Percentiles rank a stretch among this genome's conserved stretches.
Evolutionary conservation across 2,113 vertebrate species (phyloP).

Genomic region (Puma concolor): DNA sequence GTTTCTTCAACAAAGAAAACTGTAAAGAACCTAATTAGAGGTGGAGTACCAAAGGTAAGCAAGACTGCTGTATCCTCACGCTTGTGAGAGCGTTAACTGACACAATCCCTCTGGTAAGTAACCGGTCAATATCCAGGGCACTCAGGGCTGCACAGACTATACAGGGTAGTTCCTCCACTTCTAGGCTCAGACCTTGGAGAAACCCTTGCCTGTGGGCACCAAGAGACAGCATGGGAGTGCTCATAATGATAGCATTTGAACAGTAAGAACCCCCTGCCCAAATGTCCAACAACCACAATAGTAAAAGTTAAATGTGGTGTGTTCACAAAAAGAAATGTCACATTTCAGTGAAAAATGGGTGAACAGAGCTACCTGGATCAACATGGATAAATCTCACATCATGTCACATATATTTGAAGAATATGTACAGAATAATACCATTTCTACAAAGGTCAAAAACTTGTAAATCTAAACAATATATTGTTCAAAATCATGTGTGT

Average conservation of each 20-base stretch:
- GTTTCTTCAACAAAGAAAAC: constrained; percentile 38
- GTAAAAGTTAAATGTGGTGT: not conserved
- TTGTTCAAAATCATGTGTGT: not conserved
- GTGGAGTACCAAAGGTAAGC: not conserved
- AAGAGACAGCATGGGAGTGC: not conserved
- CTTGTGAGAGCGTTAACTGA: not conserved
- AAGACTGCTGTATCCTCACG: not conserved
- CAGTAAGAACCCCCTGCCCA: not conserved
- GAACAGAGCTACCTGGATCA: not conserved
- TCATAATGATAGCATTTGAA: not conserved
- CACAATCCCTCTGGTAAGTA: not conserved
- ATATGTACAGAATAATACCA: not conserved
- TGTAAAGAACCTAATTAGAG: not conserved
- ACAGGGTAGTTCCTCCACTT: too few relatives aligned
- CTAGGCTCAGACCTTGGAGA: not conserved
- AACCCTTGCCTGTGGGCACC: not conserved
- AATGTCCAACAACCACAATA: not conserved
- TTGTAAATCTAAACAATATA: not conserved
- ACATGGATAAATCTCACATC: not conserved
- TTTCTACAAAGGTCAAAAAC: not conserved
- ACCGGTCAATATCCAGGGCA: not conserved
- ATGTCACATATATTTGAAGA: not conserved
- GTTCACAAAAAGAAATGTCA: not conserved
- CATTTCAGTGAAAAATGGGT: not conserved
- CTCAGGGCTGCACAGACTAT: not conserved